Conservation (phyloP, 2,888 invertebrate genomes). For the Drosophila pseudotalamancana region DNA sequence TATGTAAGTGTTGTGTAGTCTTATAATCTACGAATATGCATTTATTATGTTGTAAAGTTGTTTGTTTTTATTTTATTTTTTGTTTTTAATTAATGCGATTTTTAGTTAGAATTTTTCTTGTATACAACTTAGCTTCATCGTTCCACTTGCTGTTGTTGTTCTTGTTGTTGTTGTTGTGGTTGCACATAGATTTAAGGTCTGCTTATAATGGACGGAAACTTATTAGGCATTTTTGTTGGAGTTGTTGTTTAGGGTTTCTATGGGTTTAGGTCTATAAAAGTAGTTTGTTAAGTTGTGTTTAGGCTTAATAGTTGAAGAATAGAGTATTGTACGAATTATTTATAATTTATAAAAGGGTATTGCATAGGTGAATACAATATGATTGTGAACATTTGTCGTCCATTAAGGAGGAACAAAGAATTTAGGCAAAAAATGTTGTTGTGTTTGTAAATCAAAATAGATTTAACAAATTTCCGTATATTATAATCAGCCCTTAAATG, state of each 20-base stretch:
- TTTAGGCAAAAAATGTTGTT: constrained; percentile 6
- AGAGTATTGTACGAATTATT: constrained; percentile 34
- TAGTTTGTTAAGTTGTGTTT: constrained; percentile 38
- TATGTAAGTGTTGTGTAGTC: constrained; percentile 46
- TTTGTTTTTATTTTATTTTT: constrained; percentile 27
- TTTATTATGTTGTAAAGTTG: constrained; percentile 43
- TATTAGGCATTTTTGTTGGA: constrained; percentile 81
- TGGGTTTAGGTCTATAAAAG: constrained; percentile 54
- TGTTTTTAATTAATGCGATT: constrained; percentile 15
- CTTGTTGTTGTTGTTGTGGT: constrained; percentile 37
- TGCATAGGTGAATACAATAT: constrained; percentile 11
- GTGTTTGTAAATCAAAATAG: constrained; percentile 17
- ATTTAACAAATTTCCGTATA: constrained; percentile 82
- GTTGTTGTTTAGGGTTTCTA: constrained; percentile 50
- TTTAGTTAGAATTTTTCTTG: constrained; percentile 30
- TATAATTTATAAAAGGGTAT: constrained; percentile 23
- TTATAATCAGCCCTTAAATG: constrained; percentile 84
- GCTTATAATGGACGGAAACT: constrained; percentile 85
- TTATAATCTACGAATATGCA: constrained; percentile 67
- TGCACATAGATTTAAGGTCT: constrained; percentile 84
- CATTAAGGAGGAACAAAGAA: constrained; percentile 7
- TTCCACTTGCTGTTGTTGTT: constrained; percentile 47
- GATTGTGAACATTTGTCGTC: constrained; percentile 13
- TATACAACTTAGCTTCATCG: constrained; percentile 57
- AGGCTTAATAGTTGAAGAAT: constrained; percentile 28